These are phyloP conservation scores for Trachelus tabidus DNA, from an alignment of 2,888 invertebrate genomes.

Conservation along the genomic window DNA sequence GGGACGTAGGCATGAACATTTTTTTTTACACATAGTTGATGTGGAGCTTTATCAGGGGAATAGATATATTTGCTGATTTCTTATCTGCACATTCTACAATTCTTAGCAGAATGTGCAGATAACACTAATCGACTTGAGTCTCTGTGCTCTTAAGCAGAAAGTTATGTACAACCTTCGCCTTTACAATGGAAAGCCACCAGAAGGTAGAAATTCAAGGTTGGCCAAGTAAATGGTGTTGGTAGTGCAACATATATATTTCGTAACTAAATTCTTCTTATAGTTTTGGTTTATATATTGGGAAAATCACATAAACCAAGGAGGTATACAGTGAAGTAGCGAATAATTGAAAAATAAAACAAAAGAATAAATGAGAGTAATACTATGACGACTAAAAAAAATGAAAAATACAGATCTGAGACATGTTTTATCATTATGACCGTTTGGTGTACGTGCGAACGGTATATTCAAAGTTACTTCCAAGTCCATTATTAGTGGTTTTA, in stretches of 20 bases:
- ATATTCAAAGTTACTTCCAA: constrained; percentile 29
- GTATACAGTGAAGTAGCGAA: background rate
- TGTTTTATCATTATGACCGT: constrained; percentile 33
- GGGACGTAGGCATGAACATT: constrained; percentile 9
- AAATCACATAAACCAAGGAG: background rate
- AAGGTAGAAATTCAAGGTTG: constrained; percentile 35
- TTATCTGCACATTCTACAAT: background rate
- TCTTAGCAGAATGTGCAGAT: background rate
- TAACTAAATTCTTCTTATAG: background rate
- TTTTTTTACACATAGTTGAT: constrained; percentile 2
- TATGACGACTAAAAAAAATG: constrained; percentile 13
- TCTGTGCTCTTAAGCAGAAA: constrained; percentile 42
- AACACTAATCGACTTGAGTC: constrained; percentile 11
- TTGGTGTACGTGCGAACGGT: constrained; percentile 25
- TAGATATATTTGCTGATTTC: constrained; percentile 1
- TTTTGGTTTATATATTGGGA: background rate
- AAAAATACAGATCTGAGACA: constrained; percentile 37
- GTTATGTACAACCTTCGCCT: constrained; percentile 32
- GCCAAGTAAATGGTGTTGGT: constrained; percentile 30
- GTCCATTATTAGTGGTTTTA: constrained; percentile 30
- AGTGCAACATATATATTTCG: background rate
- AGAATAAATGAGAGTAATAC: background rate
- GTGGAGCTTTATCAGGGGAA: constrained; percentile 12
- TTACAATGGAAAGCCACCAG: constrained; percentile 23
- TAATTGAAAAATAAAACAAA: background rate